Evolutionary conservation across 1,140 invertebrate species (phyloP), one percentile per base, ranked within the genome.

Genomic region (Gonatopus flavifemur): DNA sequence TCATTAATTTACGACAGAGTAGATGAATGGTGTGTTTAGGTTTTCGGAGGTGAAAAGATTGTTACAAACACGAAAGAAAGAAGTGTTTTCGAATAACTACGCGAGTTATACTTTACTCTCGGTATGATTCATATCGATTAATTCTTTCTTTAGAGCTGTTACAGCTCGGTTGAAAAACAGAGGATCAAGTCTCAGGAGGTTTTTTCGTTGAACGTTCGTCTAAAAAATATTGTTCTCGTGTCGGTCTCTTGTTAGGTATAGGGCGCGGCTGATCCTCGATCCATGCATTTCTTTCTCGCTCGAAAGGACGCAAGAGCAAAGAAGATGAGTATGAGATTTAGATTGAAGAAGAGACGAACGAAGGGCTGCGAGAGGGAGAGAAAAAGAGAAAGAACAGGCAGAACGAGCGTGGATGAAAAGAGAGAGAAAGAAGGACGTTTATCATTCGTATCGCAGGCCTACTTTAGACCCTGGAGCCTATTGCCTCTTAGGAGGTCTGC

Each of bases 401-500:
- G 4, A 12, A 18, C 18, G 31, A 20, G 15, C 21, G 28, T 28
- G 37, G 31, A 8, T 25, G 54, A 45, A 10, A 46, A 35, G 39
- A 46, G 19, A 22, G 36, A 50, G 19, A 30, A 52, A 24, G 37
- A 32, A 38, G 41, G 52, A 42, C 51, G 52, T 64, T 62, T 60
- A 66, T 67, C 64, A 59, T 61, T 65, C 47, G 48, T 58, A 64
- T 62, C 43, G 50, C 51, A 55, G 48, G 32, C 54, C 54, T 55
- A 51, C 49, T 65, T 65, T 44, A 39, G 54, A 54, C 32, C 43
- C 57, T 20, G 57, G 30, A 59, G 47, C 35, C 47, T 59, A 49
- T 52, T 47, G 51, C 46, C 46, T 47, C 49, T 55, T 63, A 47
- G 40, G 45, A 57, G 57, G 45, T 53, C 51, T 35, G 39, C 31